Evolutionary conservation across 2,797 vertebrate genomes (phyloP), one percentile per base, ranked within the genome.

Genomic region (Geotrypetes seraphini): DNA sequence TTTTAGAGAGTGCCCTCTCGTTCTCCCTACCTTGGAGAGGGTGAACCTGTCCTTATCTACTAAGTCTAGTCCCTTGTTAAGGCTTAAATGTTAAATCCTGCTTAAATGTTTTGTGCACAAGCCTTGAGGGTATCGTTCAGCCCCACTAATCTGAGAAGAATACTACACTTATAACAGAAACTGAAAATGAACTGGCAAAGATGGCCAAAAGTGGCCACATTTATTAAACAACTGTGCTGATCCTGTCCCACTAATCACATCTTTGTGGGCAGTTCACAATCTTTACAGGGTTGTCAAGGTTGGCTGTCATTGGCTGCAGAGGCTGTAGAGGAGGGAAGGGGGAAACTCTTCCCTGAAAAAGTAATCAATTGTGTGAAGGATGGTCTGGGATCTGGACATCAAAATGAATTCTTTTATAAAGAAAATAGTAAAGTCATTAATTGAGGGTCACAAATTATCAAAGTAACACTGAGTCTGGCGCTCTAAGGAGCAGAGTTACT

Each of bases 301-400:
- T 59, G 49, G 66, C 80, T 78, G 74, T 81, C 70, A 78, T 64
- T 70, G 50, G 33, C 58, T 60, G 57, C 50, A 66, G 62, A 63
- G 60, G 50, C 67, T 73, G n/a, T n/a, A 58, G 28, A 23, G 16
- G 36, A 7, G 14, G 25, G 31, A 27, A 25, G 30, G 57, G 53
- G 66, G 70, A 67, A 47, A 50, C 57, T 71, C 75, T 61, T 58
- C 60, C 47, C 43, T 79, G 78, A 83, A 84, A 81, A 74, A 73
- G 73, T 78, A 79, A 81, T 81, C 75, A 75, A 66, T 67, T 79
- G 81, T 83, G 77, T 80, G 64, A 65, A 46, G 16, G 25, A 29
- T 51, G 34, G 45, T 51, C 51, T 43, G 63, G 66, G 57, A 61
- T 47, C 62, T 59, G 51, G 50, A 56, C 60, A 62, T 60, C 53